phyloP scores from a whole-genome alignment of 2,797 vertebrate species.

The Perdix hodgsoniae region DNA sequence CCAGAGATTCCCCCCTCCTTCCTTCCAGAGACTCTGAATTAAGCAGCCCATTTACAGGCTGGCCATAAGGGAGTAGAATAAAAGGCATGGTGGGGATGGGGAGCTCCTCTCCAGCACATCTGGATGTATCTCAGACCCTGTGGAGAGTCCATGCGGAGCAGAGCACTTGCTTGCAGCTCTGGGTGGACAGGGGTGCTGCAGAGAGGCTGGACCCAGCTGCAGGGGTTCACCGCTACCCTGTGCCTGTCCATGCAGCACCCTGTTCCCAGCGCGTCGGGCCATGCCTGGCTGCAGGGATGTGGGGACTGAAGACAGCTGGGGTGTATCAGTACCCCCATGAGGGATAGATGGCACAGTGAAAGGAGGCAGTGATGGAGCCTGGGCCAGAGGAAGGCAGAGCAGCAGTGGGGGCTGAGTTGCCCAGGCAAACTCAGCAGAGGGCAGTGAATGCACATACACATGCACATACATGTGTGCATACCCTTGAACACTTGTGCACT shows the following conservation, averaged over 20 bases:
- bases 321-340: not conserved
- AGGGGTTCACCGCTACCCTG: not conserved
- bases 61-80: not conserved
- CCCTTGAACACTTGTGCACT: not conserved
- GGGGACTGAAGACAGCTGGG: not conserved
- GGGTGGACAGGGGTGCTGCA: not conserved
- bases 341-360: not conserved
- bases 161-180: not conserved
- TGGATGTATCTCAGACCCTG: accelerated
- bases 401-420: not conserved
- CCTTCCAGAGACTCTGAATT: constrained; percentile 5
- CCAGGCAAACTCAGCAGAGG: constrained; percentile 26
- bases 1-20: not conserved
- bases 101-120: not conserved
- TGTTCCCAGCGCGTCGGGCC: not conserved
- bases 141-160: not conserved
- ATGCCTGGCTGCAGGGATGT: not conserved
- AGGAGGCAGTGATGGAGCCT: not conserved
- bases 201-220: not conserved
- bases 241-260: not conserved
- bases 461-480: not conserved
- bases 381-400: not conserved
- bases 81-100: not conserved
- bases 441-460: constrained; percentile 36
- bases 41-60: not conserved